Percentiles rank a stretch among this genome's conserved stretches.
Evolutionary conservation across 2,113 vertebrate genomes (phyloP).

Genomic region (Cettia cetti): DNA sequence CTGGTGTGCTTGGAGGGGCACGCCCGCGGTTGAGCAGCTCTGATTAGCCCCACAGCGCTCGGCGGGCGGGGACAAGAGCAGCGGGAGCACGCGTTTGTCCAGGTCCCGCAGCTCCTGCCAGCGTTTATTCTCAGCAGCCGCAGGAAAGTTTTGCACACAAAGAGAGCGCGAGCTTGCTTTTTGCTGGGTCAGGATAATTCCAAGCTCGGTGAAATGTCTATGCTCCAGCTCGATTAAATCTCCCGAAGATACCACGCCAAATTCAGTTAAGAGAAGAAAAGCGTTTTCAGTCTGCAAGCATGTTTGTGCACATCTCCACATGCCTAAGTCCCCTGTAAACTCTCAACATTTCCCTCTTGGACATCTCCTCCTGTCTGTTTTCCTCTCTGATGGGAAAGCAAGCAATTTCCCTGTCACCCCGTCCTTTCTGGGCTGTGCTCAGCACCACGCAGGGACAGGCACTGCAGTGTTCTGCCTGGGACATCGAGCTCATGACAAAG

Average conservation of each 20-base stretch:
- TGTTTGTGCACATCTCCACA: not conserved
- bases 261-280: not conserved
- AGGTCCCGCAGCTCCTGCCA: not conserved
- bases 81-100: not conserved
- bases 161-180: not conserved
- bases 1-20: not conserved
- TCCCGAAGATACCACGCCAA: not conserved
- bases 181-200: constrained; percentile 3
- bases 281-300: not conserved
- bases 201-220: not conserved
- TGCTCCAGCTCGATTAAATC: not conserved
- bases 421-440: not conserved
- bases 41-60: not conserved
- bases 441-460: not conserved
- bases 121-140: not conserved
- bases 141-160: not conserved
- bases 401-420: not conserved
- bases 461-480: not conserved
- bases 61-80: not conserved
- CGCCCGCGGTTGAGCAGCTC: not conserved
- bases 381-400: not conserved
- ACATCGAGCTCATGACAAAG: not conserved
- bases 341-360: not conserved
- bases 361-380: not conserved
- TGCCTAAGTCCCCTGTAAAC: not conserved